phyloP scores from a whole-genome alignment of 2,113 vertebrate species.

The Ceuthmochares aereus region DNA sequence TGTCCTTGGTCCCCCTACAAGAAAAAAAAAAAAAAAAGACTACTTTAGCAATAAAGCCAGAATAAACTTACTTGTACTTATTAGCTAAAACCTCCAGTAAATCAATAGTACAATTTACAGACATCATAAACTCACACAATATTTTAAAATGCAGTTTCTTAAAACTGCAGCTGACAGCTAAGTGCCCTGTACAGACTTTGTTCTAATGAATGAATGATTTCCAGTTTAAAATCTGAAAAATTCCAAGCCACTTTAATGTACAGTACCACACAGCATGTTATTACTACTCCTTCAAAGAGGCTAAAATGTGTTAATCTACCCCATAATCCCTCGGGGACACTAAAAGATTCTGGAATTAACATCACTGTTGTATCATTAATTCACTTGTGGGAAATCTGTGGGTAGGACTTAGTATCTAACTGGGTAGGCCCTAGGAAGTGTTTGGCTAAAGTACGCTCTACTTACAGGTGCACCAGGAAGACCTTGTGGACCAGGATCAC shows the following conservation, averaged over 20 bases:
- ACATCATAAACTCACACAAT: background rate
- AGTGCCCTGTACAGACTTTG: background rate
- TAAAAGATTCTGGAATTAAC: background rate
- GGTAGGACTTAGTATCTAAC: background rate
- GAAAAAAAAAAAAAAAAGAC: background rate
- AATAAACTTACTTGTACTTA: background rate
- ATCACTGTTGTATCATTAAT: background rate
- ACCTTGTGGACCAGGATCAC: constrained; percentile 89
- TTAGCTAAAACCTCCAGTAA: background rate
- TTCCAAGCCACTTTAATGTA: background rate
- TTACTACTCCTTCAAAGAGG: too few species aligned
- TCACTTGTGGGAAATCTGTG: background rate
- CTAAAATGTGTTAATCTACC: background rate
- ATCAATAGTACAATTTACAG: background rate
- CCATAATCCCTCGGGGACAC: background rate
- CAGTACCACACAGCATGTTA: background rate
- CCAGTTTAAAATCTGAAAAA: background rate
- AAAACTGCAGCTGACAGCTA: background rate
- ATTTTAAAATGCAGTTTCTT: background rate
- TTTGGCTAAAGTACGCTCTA: constrained; percentile 1
- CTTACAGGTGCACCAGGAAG: constrained; percentile 89
- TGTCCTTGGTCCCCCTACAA: constrained; percentile 91
- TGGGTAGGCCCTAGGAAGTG: background rate
- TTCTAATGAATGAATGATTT: background rate
- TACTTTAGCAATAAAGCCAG: background rate